Percentiles rank a stretch among this genome's conserved stretches.
Conservation (phyloP, 1,140 invertebrate species). For the Telenomus remus region DNA sequence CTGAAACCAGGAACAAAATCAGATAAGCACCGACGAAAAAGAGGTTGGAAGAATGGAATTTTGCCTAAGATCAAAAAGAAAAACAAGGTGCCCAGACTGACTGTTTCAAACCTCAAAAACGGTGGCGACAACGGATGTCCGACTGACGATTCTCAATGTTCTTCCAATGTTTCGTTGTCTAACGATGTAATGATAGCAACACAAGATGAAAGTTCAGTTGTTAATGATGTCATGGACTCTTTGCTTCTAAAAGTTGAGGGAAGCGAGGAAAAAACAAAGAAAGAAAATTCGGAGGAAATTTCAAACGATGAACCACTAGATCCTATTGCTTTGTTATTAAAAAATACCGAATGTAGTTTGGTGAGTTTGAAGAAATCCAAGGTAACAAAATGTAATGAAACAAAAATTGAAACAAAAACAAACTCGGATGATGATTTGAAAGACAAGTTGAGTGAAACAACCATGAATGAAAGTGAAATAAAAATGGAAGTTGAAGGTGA, state of each 20-base stretch:
- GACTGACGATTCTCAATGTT: conserved; percentile 32
- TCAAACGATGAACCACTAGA: neutral
- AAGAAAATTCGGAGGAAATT: neutral
- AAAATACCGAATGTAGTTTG: conserved; percentile 34
- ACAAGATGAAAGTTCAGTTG: neutral
- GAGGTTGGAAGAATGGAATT: conserved; percentile 62
- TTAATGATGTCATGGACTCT: conserved; percentile 3
- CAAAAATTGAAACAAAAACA: conserved; percentile 6
- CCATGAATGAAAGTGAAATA: too few relatives aligned
- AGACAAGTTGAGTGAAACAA: too few relatives aligned
- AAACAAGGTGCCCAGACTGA: conserved; percentile 15
- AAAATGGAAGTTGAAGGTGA: neutral
- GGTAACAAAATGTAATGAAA: conserved; percentile 14
- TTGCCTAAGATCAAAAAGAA: conserved; percentile 40
- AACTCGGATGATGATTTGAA: neutral
- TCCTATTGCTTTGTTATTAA: conserved; percentile 19
- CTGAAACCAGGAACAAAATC: neutral
- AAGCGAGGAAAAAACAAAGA: neutral
- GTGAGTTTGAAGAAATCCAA: conserved; percentile 4
- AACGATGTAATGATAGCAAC: neutral
- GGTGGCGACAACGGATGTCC: conserved; percentile 21
- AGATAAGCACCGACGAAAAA: conserved; percentile 54
- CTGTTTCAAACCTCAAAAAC: conserved; percentile 5
- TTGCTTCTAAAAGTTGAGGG: neutral
- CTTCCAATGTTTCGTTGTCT: conserved; percentile 24